Percentiles rank a stretch among this genome's conserved stretches.
phyloP scores from a whole-genome alignment of 1,140 invertebrate genomes.

The Drosophila serrata region DNA sequence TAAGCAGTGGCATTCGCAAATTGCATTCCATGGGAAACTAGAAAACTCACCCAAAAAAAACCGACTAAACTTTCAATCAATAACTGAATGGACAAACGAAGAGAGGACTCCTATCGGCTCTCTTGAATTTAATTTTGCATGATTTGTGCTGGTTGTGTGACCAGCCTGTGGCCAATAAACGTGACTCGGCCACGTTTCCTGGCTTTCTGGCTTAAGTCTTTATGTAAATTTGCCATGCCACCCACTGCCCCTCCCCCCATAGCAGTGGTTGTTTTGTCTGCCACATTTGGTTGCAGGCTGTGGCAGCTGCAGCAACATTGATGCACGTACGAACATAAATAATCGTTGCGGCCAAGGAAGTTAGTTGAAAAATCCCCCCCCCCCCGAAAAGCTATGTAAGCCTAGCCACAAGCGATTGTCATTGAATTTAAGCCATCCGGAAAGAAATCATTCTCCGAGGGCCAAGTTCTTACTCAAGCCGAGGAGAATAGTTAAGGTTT shows the following conservation, averaged over 20 bases:
- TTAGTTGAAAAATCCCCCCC: slow-evolving; percentile 35
- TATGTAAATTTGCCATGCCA: slow-evolving; percentile 62
- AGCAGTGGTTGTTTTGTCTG: slow-evolving; percentile 46
- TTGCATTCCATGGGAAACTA: slow-evolving; percentile 32
- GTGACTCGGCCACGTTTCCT: slow-evolving; percentile 71
- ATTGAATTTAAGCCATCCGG: slow-evolving; percentile 20
- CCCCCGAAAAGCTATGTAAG: slow-evolving; percentile 31
- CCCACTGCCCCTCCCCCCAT: slow-evolving; percentile 6
- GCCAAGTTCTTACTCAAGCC: background rate
- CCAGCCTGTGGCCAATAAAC: slow-evolving; percentile 72
- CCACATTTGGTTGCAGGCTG: slow-evolving; percentile 54
- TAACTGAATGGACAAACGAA: slow-evolving; percentile 12
- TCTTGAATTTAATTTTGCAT: slow-evolving; percentile 61
- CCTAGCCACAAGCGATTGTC: slow-evolving; percentile 19
- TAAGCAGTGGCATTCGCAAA: slow-evolving; percentile 10
- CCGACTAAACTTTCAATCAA: slow-evolving; percentile 37
- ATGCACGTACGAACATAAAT: slow-evolving; percentile 54
- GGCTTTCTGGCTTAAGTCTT: slow-evolving; percentile 58
- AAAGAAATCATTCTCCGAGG: background rate
- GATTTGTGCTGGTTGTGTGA: slow-evolving; percentile 50
- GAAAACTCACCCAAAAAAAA: slow-evolving; percentile 12
- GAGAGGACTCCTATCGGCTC: slow-evolving; percentile 6
- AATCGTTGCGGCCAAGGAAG: slow-evolving; percentile 29
- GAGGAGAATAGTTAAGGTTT: background rate
- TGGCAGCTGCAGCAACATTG: slow-evolving; percentile 54